A percentile compares a stretch with the other conserved stretches of the same genome.
Conservation (phyloP, 2,797 vertebrate species). For the Yasuhikotakia modesta region DNA sequence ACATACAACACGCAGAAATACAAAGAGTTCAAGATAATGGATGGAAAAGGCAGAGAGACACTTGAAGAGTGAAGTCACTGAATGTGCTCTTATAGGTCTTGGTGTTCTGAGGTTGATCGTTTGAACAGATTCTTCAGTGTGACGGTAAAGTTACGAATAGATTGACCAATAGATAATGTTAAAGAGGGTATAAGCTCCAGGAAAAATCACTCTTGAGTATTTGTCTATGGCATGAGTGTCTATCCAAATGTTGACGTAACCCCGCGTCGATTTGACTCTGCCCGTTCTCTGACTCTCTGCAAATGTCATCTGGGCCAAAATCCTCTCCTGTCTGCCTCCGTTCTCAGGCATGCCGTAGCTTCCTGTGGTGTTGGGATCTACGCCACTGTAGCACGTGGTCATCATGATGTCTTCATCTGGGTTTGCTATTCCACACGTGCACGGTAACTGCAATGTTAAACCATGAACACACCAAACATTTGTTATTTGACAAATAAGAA, state of each 20-base stretch:
- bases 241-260: conserved; percentile 88
- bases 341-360: conserved; percentile 87
- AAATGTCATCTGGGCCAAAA: conserved; percentile 86
- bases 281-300: conserved; percentile 79
- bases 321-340: conserved; percentile 84
- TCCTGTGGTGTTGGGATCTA: conserved; percentile 86
- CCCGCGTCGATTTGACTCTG: conserved; percentile 79
- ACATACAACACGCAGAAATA: neutral
- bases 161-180: conserved; percentile 98
- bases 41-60: conserved; percentile 67
- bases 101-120: neutral
- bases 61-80: neutral
- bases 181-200: conserved; percentile 93
- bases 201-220: conserved; percentile 93
- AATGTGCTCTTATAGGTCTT: neutral
- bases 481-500: neutral
- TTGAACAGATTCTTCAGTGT: neutral
- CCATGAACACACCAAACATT: neutral
- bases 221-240: conserved; percentile 96
- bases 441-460: conserved; percentile 78
- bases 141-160: conserved; percentile 78
- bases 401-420: conserved; percentile 88
- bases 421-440: conserved; percentile 86
- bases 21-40: conserved; percentile 63
- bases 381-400: conserved; percentile 85